A percentile compares a stretch with the other conserved stretches of the same genome.
phyloP scores from a whole-genome alignment of 2,888 invertebrate genomes.

The Rugalucina vietnamica region DNA sequence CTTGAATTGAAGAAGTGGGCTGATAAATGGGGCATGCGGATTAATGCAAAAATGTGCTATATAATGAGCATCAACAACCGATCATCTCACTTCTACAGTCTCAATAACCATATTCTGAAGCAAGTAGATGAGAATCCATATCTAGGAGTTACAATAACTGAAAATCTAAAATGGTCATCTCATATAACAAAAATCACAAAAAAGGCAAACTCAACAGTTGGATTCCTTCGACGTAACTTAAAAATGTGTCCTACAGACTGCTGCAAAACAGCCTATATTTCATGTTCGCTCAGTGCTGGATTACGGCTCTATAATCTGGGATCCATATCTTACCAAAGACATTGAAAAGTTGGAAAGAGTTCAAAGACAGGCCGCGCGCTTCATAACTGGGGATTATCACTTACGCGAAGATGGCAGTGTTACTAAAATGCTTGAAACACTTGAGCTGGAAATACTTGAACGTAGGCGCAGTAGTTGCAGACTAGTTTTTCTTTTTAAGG shows the following conservation, averaged over 20 bases:
- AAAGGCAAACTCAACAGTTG: not conserved
- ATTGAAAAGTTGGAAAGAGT: not conserved
- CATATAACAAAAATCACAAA: not conserved
- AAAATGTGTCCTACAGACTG: not conserved
- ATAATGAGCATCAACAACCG: not conserved
- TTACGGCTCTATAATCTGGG: not conserved
- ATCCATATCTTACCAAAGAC: not conserved
- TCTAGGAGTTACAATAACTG: not conserved
- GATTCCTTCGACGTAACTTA: not conserved
- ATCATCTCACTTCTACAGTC: not conserved
- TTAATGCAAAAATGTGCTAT: no score
- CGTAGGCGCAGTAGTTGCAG: slow-evolving; percentile 6
- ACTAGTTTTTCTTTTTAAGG: not conserved
- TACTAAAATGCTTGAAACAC: slow-evolving; percentile 3
- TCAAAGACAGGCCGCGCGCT: not conserved
- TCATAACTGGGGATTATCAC: not conserved
- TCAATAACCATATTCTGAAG: not conserved
- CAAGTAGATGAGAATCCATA: not conserved
- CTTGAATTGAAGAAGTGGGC: no score
- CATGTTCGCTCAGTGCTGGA: not conserved
- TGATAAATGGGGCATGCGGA: no score
- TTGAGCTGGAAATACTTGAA: slow-evolving; percentile 1
- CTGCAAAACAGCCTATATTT: not conserved
- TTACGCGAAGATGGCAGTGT: slow-evolving; percentile 5
- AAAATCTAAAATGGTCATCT: slow-evolving; percentile 1